Evolutionary conservation across 1,140 invertebrate species (phyloP), one percentile per base, ranked within the genome.

Genomic region (Sipha flava): DNA sequence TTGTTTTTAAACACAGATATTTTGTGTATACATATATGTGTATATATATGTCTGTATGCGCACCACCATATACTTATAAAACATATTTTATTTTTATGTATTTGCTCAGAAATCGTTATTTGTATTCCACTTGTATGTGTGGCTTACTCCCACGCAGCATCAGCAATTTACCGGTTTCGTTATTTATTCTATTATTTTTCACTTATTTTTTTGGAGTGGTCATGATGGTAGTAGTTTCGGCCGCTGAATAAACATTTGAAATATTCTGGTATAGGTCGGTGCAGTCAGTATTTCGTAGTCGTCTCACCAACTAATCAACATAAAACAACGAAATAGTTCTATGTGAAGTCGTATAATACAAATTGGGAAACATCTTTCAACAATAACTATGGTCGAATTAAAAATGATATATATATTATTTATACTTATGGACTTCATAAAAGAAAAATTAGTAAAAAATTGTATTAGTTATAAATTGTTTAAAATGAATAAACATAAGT

Each of bases 141-240:
- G 77, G 4, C 23, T 54, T 6, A 59, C 47, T 40, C 40, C 40
- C 43, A 62, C 75, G 54, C 75, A 37, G 1, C 23, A 43, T 26
- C 37, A 66, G 34, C 14, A 43, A 66, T 66, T 66, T 43, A 62
- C 26, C 40, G 54, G 75, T 64, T 37, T 52, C 16, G 34, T 52
- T 66, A 79, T 79, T 79, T 68, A 49, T 68, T 66, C 34, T 68
- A 66, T 79, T 66, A 79, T 73, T 77, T 77, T 77, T 57, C 31
- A 75, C n/a, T 75, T 75, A 73, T 37, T 73, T 12, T 23, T 43
- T 75, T 75, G 21, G 23, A 57, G 73, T 43, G 52, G 73, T 77
- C 52, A 52, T 23, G n/a, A 29, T 59, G 43, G 64, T 66, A n/a
- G n/a, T n/a, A n/a, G n/a, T 45, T 43, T 29, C 14, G 14, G 14